These are phyloP conservation scores for Zapus hudsonius DNA, from an alignment of 2,113 vertebrate genomes.

Conservation along the genomic window DNA sequence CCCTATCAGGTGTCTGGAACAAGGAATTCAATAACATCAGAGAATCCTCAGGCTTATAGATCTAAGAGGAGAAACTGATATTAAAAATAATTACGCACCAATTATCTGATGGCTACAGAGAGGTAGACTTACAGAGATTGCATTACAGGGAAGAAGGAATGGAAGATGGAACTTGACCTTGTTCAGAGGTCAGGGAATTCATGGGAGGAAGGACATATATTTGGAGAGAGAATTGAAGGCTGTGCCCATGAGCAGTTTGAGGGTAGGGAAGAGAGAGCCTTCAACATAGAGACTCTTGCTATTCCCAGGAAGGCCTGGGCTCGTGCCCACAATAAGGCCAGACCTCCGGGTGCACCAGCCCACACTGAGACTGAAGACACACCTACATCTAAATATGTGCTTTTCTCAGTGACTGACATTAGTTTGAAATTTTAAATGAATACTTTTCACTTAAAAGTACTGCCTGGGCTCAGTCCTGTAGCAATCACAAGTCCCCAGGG, in stretches of 20 bases:
- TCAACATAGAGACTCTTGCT: rapidly evolving
- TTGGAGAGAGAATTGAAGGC: not conserved
- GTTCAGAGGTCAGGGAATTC: not conserved
- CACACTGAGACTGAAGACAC: rapidly evolving
- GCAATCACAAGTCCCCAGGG: rapidly evolving
- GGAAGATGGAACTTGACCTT: not conserved
- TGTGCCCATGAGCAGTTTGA: rapidly evolving
- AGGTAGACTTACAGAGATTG: too few species aligned
- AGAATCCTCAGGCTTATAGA: too few species aligned
- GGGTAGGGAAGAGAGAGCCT: rapidly evolving
- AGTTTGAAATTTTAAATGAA: not conserved
- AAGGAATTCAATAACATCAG: not conserved
- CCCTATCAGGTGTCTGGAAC: not conserved
- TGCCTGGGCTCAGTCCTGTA: rapidly evolving
- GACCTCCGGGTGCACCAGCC: rapidly evolving
- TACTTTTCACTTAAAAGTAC: not conserved
- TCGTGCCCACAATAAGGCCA: rapidly evolving
- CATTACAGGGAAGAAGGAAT: too few species aligned
- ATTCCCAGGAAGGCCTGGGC: rapidly evolving
- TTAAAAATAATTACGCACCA: not conserved
- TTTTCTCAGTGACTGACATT: not conserved
- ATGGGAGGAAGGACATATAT: not conserved
- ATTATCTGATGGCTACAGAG: not conserved
- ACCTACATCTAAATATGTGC: too few species aligned
- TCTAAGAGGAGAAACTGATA: not conserved